Base-by-base conservation (phyloP, 2,888 invertebrate genomes). In the Hirudinaria manillensis region DNA sequence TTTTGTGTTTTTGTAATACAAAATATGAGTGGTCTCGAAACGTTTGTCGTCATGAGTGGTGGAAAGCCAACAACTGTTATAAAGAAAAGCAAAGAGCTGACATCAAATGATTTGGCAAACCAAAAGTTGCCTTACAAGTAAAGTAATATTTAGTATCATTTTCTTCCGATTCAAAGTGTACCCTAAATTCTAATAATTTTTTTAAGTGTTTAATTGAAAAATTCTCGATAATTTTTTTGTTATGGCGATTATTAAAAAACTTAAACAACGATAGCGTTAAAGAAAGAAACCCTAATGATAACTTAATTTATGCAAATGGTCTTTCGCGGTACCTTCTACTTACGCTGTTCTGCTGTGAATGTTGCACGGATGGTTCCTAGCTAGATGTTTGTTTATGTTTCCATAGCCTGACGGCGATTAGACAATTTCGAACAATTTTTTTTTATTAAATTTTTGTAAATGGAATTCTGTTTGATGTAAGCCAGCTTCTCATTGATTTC, bases 21-120 rank as follows among this genome's bases (percentile, higher is more conserved):
- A n/a, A n/a, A 36, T 16, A 45, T 45, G 45, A 45, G 45, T 45
- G 61, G 61, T 24, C 72, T 34, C 55, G 72, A 72, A 55, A 56
- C 55, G n/a, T 36, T 72, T 36, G 72, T 72, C 16, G 55, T 72
- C 29, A 55, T 72, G 32, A 72, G 34, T 32, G 72, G 56, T 56
- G 72, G 72, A 2, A 72, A 72, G 56, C 72, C 72, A 51, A 53
- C 61, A 56, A 72, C 72, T 21, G 72, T 72, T 34, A 72, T 72
- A 36, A 72, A 56, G 56, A 72, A 53, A 36, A 56, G 55, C 19
- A 55, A 61, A 2, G 56, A 27, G 45, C 0, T 36, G 51, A 10
- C 53, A n/a, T 32, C 53, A 45, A 68, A 45, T 19, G 19, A 29
- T 16, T 61, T 61, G 13, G 2, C 61, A 61, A 61, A 61, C 16